Conservation (phyloP, 1,140 invertebrate genomes). For the Trichomalopsis sarcophagae region DNA sequence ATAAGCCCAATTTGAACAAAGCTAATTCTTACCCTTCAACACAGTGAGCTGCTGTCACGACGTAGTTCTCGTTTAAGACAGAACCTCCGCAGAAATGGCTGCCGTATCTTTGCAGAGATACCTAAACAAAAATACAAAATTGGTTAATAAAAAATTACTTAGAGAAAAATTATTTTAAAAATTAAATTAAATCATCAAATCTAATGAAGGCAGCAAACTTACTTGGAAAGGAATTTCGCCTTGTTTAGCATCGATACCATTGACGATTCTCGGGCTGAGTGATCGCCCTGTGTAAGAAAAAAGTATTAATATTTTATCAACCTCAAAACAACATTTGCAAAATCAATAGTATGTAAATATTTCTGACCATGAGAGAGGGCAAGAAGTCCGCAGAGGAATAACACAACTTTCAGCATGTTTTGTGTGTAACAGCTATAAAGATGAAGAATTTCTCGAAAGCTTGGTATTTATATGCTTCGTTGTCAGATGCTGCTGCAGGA, state of each 20-base stretch:
- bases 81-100: constrained; percentile 35
- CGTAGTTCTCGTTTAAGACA: constrained; percentile 35
- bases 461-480: neutral
- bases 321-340: neutral
- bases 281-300: neutral
- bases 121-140: constrained; percentile 3
- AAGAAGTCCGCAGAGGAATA: neutral
- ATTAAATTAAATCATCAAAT: too few species aligned
- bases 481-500: neutral
- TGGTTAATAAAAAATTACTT: neutral
- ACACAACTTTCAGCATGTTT: neutral
- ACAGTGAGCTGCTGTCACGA: constrained; percentile 41
- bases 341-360: neutral
- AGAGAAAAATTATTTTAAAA: neutral
- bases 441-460: neutral
- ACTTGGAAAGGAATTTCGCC: constrained; percentile 40
- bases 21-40: neutral
- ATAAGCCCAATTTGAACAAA: neutral
- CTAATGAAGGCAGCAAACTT: neutral
- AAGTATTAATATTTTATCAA: neutral
- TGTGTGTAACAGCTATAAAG: neutral
- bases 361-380: neutral
- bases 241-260: neutral
- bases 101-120: constrained; percentile 11
- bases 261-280: constrained; percentile 7